A percentile compares a stretch with the other conserved stretches of the same genome.
Evolutionary conservation across 2,888 invertebrate species (phyloP).

Genomic region (Stenurella melanura): DNA sequence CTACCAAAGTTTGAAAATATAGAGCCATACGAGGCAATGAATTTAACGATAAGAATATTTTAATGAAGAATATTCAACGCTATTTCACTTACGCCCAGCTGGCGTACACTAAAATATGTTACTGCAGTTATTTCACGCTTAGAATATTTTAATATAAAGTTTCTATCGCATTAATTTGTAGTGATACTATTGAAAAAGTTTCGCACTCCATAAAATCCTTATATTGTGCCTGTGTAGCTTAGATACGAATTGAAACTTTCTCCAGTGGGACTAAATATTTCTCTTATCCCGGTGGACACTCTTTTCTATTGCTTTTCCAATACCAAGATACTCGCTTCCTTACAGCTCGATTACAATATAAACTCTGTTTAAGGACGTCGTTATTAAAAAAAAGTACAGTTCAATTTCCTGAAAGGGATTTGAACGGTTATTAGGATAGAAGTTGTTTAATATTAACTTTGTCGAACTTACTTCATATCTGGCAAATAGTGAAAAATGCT

Average conservation of each 20-base stretch:
- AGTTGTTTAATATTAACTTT: constrained; percentile 2
- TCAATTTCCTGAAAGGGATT: constrained; percentile 49
- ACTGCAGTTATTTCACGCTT: constrained; percentile 10
- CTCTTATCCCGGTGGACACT: constrained; percentile 69
- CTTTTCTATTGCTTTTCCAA: constrained; percentile 69
- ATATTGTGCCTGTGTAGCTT: constrained; percentile 67
- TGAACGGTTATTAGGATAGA: not conserved
- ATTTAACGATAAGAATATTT: constrained; percentile 38
- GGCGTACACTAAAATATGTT: not conserved
- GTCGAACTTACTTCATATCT: not conserved
- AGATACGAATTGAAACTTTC: constrained; percentile 70
- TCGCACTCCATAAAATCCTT: constrained; percentile 68
- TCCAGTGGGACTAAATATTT: constrained; percentile 68
- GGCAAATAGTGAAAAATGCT: not conserved
- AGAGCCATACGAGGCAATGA: constrained; percentile 9
- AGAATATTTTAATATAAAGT: constrained; percentile 39
- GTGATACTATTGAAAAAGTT: constrained; percentile 64
- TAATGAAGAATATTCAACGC: constrained; percentile 34
- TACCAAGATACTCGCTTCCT: constrained; percentile 58
- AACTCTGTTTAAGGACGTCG: constrained; percentile 58
- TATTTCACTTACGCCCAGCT: constrained; percentile 15
- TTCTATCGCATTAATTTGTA: constrained; percentile 44
- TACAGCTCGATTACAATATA: constrained; percentile 64
- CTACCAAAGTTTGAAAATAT: constrained; percentile 42
- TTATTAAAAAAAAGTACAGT: constrained; percentile 55